Conservation (phyloP, 2,113 vertebrate species). For the Upupa epops region DNA sequence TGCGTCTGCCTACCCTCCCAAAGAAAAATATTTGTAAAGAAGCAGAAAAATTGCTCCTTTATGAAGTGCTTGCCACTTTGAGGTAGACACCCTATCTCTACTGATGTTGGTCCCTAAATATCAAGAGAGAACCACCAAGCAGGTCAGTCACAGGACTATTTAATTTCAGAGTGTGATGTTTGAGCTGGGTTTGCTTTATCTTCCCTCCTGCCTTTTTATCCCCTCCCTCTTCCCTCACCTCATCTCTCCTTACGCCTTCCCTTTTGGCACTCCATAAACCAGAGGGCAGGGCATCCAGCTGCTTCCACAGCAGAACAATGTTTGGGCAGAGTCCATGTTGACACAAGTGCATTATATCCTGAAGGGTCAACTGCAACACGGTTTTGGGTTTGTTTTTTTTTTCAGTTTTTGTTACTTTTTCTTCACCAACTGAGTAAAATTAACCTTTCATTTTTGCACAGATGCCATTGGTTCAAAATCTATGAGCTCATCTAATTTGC, state of each 20-base stretch:
- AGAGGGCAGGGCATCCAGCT: conserved; percentile 69
- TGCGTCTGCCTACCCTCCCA: neutral
- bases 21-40: neutral
- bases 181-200: neutral
- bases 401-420: neutral
- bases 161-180: neutral
- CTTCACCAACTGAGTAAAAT: neutral
- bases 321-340: conserved; percentile 73
- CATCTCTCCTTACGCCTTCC: neutral
- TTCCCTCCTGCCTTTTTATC: neutral
- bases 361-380: conserved; percentile 41
- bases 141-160: neutral
- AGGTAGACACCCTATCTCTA: neutral
- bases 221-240: neutral
- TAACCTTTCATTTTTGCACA: conserved; percentile 1
- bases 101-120: neutral
- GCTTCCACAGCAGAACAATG: conserved; percentile 71
- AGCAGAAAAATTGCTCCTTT: neutral
- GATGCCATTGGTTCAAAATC: neutral
- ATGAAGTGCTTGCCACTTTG: neutral
- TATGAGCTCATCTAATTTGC: neutral
- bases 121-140: accelerated
- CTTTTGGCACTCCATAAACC: neutral
- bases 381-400: no score
- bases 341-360: conserved; percentile 64